phyloP scores from a whole-genome alignment of 2,888 invertebrate species.

The Balanococcus diminutus region DNA sequence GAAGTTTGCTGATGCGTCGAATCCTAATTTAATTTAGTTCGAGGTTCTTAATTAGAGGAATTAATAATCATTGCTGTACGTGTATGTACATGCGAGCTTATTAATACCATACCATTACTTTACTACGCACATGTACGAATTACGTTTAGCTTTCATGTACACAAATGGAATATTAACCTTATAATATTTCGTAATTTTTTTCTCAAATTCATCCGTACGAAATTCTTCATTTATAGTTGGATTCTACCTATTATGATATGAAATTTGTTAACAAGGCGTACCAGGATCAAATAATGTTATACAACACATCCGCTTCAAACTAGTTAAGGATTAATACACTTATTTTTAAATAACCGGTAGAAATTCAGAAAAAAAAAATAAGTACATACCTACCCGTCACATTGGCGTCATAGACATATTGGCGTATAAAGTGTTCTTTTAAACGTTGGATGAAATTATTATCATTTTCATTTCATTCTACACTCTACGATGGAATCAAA shows the following conservation, averaged over 20 bases:
- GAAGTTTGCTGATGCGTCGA: not conserved
- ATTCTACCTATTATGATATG: no score
- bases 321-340: not conserved
- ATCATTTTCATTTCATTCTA: not conserved
- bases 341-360: not conserved
- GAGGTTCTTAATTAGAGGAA: not conserved
- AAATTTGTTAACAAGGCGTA: no score
- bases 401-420: no score
- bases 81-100: no score
- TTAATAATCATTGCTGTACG: not conserved
- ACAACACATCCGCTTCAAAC: not conserved
- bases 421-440: not conserved
- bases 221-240: no score
- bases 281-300: no score
- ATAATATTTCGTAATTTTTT: no score
- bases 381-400: not conserved
- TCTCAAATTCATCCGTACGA: not conserved
- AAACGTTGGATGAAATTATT: not conserved
- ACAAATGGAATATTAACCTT: no score
- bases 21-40: slow-evolving; percentile 20
- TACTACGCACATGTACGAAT: not conserved
- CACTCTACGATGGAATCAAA: not conserved
- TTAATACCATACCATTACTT: no score
- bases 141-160: no score
- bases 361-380: not conserved